Conservation (phyloP, 2,113 vertebrate species). For the Peromyscus californicus region DNA sequence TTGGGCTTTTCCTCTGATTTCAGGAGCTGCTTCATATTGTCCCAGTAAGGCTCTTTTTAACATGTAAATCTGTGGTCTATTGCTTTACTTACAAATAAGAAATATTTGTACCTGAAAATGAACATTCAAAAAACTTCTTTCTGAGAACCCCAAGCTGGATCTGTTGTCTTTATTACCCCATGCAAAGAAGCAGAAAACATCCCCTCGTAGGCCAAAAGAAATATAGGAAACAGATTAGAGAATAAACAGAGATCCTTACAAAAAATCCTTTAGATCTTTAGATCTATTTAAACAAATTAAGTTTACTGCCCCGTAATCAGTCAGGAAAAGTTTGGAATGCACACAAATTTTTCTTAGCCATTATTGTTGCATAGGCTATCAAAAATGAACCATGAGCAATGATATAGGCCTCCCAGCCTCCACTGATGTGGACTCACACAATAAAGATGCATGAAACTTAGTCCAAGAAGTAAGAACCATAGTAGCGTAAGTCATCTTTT, state of each 20-base stretch:
- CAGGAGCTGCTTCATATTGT: background rate
- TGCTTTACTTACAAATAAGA: constrained; percentile 42
- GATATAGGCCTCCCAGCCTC: background rate
- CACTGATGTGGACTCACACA: background rate
- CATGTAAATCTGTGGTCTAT: background rate
- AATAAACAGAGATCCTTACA: background rate
- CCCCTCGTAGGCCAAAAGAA: background rate
- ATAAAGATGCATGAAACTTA: background rate
- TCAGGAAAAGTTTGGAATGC: constrained; percentile 9
- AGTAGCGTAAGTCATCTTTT: background rate
- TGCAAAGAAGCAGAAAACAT: background rate
- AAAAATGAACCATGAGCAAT: background rate
- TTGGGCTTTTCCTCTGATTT: constrained; percentile 7
- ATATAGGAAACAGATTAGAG: background rate
- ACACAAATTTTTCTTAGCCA: background rate
- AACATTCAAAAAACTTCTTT: constrained; percentile 7
- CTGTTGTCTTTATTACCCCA: background rate
- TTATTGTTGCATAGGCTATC: background rate
- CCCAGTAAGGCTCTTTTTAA: constrained; percentile 35
- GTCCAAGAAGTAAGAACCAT: background rate
- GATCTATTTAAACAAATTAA: constrained; percentile 20
- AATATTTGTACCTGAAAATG: background rate
- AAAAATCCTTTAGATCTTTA: background rate
- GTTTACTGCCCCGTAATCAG: background rate
- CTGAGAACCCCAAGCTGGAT: background rate